Percentiles rank a stretch among this genome's conserved stretches.
These are phyloP conservation scores for Fragum sueziense DNA, from an alignment of 2,888 invertebrate species.

Conservation along the genomic window DNA sequence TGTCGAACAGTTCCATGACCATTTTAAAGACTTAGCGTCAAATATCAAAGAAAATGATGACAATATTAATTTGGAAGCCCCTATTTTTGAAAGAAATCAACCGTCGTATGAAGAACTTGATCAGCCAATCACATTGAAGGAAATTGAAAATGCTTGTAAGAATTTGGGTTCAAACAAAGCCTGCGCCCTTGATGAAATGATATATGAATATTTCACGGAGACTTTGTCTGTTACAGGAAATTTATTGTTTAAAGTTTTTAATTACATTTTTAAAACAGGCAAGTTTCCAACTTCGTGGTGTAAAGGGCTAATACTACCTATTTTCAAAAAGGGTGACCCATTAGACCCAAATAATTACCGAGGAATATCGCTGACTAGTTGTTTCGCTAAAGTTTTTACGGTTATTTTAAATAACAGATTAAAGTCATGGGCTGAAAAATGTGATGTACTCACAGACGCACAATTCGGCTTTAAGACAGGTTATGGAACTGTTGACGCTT, in stretches of 20 bases:
- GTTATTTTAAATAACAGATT: not conserved
- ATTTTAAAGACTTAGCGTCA: too few relatives aligned
- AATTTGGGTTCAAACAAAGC: too few relatives aligned
- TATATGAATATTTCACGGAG: too few relatives aligned
- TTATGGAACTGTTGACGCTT: not conserved
- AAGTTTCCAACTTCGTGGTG: constrained; percentile 10
- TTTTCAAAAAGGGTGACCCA: constrained; percentile 1
- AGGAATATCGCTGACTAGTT: constrained; percentile 13
- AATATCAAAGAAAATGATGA: too few relatives aligned
- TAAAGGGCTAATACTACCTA: constrained; percentile 16
- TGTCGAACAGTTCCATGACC: too few relatives aligned
- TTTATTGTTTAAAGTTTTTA: not conserved
- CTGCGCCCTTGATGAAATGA: not conserved
- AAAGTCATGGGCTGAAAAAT: not conserved
- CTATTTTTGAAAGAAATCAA: too few relatives aligned
- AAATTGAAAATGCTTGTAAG: too few relatives aligned
- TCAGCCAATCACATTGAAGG: too few relatives aligned
- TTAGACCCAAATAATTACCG: not conserved
- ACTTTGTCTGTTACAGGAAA: not conserved
- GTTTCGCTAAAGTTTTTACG: constrained; percentile 13
- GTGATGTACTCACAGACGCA: too few relatives aligned
- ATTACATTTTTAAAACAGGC: constrained; percentile 7
- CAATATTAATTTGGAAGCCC: too few relatives aligned
- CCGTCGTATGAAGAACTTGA: too few relatives aligned
- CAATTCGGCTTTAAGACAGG: constrained; percentile 3